Base-by-base conservation (phyloP, 2,797 vertebrate genomes). In the Macroramphosus scolopax region DNA sequence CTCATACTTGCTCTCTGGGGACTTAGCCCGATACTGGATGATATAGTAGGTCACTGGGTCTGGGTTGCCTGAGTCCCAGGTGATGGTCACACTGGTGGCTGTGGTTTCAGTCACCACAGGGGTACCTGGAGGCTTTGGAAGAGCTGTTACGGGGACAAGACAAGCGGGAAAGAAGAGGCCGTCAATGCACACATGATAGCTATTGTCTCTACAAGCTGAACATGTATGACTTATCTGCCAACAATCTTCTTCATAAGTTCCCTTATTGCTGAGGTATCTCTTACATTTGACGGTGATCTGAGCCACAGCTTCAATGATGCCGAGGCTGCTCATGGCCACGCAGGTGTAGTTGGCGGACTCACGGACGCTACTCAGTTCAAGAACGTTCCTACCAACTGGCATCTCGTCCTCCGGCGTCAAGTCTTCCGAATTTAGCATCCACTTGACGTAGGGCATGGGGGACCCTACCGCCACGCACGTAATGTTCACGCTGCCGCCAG, bases 231-330 rank as follows among this genome's bases (percentile, higher is more conserved):
- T 17, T 0, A 13, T 32, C 7, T 16, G 12, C 29, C 3, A 24
- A 13, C 6, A 17, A 28, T 32, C n/a, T 22, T 22, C 20, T 22
- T 35, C 16, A 20, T 8, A 40, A 38, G 6, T 13, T 52, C 5
- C 36, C 0, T n/a, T 30, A 28, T 18, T 29, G 8, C 53, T 7
- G 54, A 44, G 20, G 43, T 24, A 43, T 68, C 32, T 47, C 95
- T 96, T 90, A 98, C 96, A 97, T 90, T 99, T 99, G 82, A 99
- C 97, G 2, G 93, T 97, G 92, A 99, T 97, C 85, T 99, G 96
- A 0, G 96, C 94, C 47, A 95, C 93, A 0, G 95, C 92, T 43
- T 99, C 96, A 5, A 99, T 99, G 79, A 99, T 96, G 26, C 97
- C 97, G 72, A 99, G 92, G 63, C 95, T 98, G 86, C 96, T 98